Conservation (phyloP, 1,140 invertebrate genomes). For the Cydia amplana region DNA sequence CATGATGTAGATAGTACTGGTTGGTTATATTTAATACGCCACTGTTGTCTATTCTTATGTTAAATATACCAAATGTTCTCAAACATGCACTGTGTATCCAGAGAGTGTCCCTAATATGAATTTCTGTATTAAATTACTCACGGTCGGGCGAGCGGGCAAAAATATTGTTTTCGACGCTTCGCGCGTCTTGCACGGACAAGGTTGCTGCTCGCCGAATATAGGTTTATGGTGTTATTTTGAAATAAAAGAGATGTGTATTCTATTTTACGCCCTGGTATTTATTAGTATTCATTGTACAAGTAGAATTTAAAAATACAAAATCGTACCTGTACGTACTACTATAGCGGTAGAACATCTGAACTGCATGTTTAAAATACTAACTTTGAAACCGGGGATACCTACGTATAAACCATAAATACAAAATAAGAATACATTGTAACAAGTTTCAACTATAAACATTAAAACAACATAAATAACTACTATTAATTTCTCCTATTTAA, state of each 20-base stretch:
- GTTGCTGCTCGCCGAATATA: conserved; percentile 3
- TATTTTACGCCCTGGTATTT: background rate
- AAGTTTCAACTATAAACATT: no score
- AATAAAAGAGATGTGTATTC: background rate
- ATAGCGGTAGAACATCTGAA: background rate
- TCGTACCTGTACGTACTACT: background rate
- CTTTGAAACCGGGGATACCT: no score
- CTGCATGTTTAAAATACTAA: no score
- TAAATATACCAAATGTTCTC: background rate
- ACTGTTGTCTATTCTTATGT: background rate
- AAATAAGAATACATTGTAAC: no score
- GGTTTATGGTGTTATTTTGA: background rate
- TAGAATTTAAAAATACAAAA: background rate
- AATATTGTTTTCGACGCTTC: conserved; percentile 73
- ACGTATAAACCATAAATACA: no score
- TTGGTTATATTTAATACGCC: no score
- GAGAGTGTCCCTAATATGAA: conserved; percentile 71
- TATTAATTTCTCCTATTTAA: no score
- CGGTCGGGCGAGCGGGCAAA: conserved; percentile 70
- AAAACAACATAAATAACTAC: no score
- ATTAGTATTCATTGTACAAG: background rate
- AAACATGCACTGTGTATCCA: conserved; percentile 50
- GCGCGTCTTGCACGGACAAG: conserved; percentile 37
- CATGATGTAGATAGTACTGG: no score
- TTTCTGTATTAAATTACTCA: conserved; percentile 78